phyloP scores from a whole-genome alignment of 2,797 vertebrate genomes.

The Myioborus miniatus region DNA sequence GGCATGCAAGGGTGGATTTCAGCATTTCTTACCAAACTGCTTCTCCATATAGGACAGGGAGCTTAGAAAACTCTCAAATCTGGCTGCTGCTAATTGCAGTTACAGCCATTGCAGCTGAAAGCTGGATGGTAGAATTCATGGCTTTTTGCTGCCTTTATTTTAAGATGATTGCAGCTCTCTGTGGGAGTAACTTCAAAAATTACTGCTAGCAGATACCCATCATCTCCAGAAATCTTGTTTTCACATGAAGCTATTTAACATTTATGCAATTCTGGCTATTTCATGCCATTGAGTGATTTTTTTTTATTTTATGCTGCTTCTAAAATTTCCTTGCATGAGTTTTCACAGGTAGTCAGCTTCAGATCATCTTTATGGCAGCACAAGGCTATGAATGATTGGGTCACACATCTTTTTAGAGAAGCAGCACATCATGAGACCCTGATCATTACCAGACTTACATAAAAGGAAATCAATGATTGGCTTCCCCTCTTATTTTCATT shows the following conservation, averaged over 20 bases:
- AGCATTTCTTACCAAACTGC: not conserved
- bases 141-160: not conserved
- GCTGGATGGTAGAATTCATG: not conserved
- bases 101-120: not conserved
- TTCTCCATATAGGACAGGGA: not conserved
- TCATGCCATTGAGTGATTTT: not conserved
- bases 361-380: not conserved
- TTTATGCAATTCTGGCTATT: not conserved
- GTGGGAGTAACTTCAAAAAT: not conserved
- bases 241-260: not conserved
- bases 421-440: not conserved
- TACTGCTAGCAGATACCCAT: not conserved
- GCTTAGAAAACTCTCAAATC: not conserved
- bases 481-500: constrained; percentile 11
- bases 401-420: not conserved
- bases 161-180: not conserved
- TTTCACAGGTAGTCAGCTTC: not conserved
- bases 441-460: not conserved
- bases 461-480: constrained; percentile 9
- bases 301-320: not conserved
- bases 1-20: not conserved
- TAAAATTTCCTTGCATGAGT: not conserved
- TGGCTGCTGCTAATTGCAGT: not conserved
- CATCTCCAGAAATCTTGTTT: not conserved
- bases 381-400: not conserved